Conservation (phyloP, 2,888 invertebrate genomes). For the Oeneis ivallda region DNA sequence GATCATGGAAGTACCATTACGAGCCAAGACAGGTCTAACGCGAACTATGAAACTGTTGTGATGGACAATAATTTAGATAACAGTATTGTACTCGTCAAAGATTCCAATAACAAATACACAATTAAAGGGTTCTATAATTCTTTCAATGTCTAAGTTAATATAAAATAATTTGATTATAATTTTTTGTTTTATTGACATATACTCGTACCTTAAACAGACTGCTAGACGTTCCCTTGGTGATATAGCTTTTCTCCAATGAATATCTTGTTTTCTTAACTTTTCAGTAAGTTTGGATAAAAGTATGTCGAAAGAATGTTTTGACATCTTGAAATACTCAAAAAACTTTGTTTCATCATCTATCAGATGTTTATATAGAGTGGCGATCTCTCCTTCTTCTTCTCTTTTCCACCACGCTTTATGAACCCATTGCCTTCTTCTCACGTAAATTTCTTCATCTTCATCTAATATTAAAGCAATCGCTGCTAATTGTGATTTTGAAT, state of each 20-base stretch:
- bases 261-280: slow-evolving; percentile 2
- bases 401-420: not conserved
- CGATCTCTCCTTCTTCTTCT: not conserved
- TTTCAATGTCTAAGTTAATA: no score
- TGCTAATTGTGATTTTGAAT: slow-evolving; percentile 1
- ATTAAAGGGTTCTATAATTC: no score
- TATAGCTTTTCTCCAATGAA: not conserved
- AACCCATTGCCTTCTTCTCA: not conserved
- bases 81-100: no score
- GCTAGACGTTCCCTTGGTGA: no score
- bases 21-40: no score
- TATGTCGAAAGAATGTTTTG: not conserved
- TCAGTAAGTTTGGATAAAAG: not conserved
- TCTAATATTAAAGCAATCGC: not conserved
- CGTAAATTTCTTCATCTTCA: slow-evolving; percentile 1
- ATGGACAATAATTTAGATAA: no score
- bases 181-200: no score
- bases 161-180: no score
- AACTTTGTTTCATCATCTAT: not conserved
- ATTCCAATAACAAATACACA: no score
- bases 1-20: no score
- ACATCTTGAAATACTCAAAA: not conserved
- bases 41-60: no score
- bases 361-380: not conserved
- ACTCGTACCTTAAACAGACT: no score